phyloP scores from a whole-genome alignment of 2,113 vertebrate species.

The Blennius ocellaris region DNA sequence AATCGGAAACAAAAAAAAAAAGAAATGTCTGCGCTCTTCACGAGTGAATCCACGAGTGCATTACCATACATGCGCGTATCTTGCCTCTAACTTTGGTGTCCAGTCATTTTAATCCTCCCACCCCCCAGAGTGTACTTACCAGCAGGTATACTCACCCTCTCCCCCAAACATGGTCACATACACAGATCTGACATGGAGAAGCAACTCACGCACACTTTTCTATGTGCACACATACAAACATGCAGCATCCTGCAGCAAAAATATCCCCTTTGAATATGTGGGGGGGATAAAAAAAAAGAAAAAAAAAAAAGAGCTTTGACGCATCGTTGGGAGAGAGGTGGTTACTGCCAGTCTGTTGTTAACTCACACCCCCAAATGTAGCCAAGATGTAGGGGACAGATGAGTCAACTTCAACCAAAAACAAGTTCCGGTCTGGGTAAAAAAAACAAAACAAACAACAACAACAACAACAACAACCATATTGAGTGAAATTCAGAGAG shows the following conservation, averaged over 20 bases:
- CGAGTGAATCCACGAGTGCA: constrained; percentile 8
- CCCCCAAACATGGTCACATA: constrained; percentile 73
- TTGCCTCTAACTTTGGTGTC: constrained; percentile 26
- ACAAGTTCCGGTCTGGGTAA: constrained; percentile 31
- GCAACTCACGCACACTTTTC: constrained; percentile 65
- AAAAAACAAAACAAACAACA: constrained; percentile 19
- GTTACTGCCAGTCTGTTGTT: constrained; percentile 30
- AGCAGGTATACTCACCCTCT: constrained; percentile 79
- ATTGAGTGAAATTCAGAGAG: constrained; percentile 24
- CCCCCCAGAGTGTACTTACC: constrained; percentile 75
- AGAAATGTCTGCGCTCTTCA: not conserved
- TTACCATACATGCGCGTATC: not conserved
- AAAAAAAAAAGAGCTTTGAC: constrained; percentile 30
- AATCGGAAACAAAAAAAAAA: not conserved
- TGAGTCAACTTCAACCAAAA: constrained; percentile 28
- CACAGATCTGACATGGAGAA: constrained; percentile 77
- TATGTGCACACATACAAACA: constrained; percentile 57
- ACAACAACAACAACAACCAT: no score
- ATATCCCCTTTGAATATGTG: constrained; percentile 18
- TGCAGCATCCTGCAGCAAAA: constrained; percentile 39
- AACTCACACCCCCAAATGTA: constrained; percentile 14
- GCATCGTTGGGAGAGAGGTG: constrained; percentile 49
- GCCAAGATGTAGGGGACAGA: constrained; percentile 36
- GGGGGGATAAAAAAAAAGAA: constrained; percentile 36
- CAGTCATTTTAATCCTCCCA: constrained; percentile 30